phyloP scores from a whole-genome alignment of 2,888 invertebrate genomes.

The Cephus nigrinus region DNA sequence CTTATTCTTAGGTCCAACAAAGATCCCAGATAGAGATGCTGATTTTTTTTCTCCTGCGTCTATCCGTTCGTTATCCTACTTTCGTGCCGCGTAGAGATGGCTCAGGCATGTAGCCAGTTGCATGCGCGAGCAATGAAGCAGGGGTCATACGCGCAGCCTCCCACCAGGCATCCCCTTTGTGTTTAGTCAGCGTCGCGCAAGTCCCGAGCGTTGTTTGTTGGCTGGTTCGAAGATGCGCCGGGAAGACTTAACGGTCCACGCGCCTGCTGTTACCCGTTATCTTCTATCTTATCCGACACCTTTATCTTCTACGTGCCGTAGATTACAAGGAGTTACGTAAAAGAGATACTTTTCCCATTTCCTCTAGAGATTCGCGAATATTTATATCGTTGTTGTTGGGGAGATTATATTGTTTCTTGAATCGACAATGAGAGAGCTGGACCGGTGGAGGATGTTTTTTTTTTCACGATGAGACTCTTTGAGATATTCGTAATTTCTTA shows the following conservation, averaged over 20 bases:
- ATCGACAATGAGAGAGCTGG: not conserved
- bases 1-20: not conserved
- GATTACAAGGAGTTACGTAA: not conserved
- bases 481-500: not conserved
- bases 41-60: not conserved
- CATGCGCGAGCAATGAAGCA: not conserved
- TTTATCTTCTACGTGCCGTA: not conserved
- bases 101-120: not conserved
- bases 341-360: conserved; percentile 7
- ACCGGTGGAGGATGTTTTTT: not conserved
- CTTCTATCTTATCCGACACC: conserved; percentile 24
- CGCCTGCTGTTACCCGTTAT: conserved; percentile 22
- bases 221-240: not conserved
- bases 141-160: not conserved
- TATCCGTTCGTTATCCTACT: not conserved
- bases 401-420: not conserved
- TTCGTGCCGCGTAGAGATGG: not conserved
- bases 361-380: not conserved
- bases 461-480: not conserved
- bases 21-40: not conserved
- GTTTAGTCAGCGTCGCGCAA: not conserved
- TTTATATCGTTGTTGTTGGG: not conserved
- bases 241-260: conserved; percentile 26
- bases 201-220: not conserved
- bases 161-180: not conserved